Conservation (phyloP, 2,888 invertebrate genomes). For the Nesidiocoris tenuis region DNA sequence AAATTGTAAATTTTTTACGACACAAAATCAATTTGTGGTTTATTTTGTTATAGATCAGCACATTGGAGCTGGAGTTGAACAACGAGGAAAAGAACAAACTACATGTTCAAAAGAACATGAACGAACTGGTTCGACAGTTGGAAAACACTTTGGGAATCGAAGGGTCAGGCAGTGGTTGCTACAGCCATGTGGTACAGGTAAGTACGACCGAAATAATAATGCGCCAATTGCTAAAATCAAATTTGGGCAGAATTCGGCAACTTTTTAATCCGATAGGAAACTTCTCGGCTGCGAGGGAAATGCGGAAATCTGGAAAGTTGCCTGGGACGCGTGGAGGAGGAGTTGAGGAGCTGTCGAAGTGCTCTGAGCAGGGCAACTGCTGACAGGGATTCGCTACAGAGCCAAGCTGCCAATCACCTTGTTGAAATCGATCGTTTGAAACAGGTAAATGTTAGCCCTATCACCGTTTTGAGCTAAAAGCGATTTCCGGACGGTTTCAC, state of each 20-base stretch:
- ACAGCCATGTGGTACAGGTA: constrained; percentile 61
- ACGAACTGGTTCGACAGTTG: constrained; percentile 71
- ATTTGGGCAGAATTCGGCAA: not conserved
- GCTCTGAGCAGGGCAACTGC: constrained; percentile 64
- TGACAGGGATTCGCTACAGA: constrained; percentile 73
- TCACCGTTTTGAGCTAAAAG: not conserved
- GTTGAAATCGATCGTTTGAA: constrained; percentile 70
- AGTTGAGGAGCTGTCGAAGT: constrained; percentile 66
- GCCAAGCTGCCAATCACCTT: constrained; percentile 70
- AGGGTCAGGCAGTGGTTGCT: constrained; percentile 47
- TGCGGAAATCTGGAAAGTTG: constrained; percentile 63
- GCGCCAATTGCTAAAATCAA: too few species aligned
- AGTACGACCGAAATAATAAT: too few species aligned
- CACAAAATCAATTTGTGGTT: too few species aligned
- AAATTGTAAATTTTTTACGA: not conserved
- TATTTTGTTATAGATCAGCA: constrained; percentile 57
- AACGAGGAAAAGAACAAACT: constrained; percentile 76
- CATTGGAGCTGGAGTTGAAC: constrained; percentile 69
- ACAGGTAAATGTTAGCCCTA: constrained; percentile 56
- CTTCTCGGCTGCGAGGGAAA: constrained; percentile 64
- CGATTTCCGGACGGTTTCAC: too few species aligned
- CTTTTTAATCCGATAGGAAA: constrained; percentile 53
- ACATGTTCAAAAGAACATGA: constrained; percentile 64
- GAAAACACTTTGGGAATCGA: constrained; percentile 70
- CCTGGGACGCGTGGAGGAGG: constrained; percentile 64